These are phyloP conservation scores for Lampris megalopsis DNA, from an alignment of 2,113 vertebrate species.

Conservation along the genomic window DNA sequence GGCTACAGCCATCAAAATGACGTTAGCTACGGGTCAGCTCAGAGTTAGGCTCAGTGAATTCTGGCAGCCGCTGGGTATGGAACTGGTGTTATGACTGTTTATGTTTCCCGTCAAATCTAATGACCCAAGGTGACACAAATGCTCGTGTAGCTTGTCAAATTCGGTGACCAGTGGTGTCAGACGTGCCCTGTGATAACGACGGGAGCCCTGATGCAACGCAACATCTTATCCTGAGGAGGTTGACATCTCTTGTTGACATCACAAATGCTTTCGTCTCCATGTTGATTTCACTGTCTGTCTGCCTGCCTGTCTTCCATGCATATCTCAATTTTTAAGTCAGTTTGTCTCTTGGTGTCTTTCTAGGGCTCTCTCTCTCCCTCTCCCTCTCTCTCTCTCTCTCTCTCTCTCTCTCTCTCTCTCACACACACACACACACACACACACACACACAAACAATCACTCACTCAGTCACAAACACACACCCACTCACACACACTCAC, in stretches of 20 bases:
- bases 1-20: neutral
- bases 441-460: too few species aligned
- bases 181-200: conserved; percentile 46
- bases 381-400: conserved; percentile 5
- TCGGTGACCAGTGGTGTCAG: conserved; percentile 32
- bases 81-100: conserved; percentile 38
- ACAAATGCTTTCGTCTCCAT: conserved; percentile 19
- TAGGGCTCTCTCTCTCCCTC: conserved; percentile 6
- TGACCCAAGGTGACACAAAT: conserved; percentile 29
- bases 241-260: conserved; percentile 13
- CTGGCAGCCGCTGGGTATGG: conserved; percentile 30
- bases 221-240: conserved; percentile 8
- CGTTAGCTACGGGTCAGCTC: neutral
- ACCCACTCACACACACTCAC: too few species aligned
- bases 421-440: too few species aligned
- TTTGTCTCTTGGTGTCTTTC: too few species aligned
- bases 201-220: conserved; percentile 26
- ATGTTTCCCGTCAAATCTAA: conserved; percentile 62
- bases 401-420: neutral
- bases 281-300: conserved; percentile 18
- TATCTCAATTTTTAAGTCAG: too few species aligned
- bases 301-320: neutral
- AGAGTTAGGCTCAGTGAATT: neutral
- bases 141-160: conserved; percentile 54
- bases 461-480: too few species aligned